Base-by-base conservation (phyloP, 2,888 invertebrate species). In the Perizoma affinitatum region DNA sequence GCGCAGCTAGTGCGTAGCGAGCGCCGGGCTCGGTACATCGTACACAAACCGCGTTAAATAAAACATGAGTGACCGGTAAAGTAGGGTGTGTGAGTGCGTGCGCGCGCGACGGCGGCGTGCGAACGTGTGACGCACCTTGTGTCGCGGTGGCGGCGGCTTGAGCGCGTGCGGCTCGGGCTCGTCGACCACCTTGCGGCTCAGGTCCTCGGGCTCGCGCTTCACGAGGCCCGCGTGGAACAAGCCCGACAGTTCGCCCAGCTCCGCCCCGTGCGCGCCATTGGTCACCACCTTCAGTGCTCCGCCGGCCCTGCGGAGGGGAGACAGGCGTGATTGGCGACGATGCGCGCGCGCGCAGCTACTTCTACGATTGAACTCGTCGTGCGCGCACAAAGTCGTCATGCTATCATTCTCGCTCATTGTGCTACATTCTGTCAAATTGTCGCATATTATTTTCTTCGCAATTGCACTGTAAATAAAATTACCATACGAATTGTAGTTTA, bases 151-250 rank as follows among this genome's bases (percentile, higher is more conserved):
- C 93, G 93, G 87, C 93, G 93, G 88, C 94, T 93, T 84, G 93
- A 93, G 84, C 94, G 94, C 88, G 92, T 93, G 91, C 89, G 89
- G 84, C 84, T 88, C 86, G 79, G 94, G 94, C 86, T 93, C 93
- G 84, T 93, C 93, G 85, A 93, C 93, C 87, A 94, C 90, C 92
- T 95, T 95, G 86, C 95, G 94, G 93, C 96, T 96, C 74, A 96
- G 93, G 87, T 96, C 96, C 92, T 96, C 96, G 78, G 96, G 96
- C 89, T 96, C 96, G 84, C 96, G 94, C 92, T 96, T 96, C 86
- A 96, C 95, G 83, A 94, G 94, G 82, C 94, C 94, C 84, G 94
- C 93, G 88, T 94, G 94, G 72, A 94, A 93, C 88, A 94, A 93
- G 73, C 92, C 92, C 84, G 91, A 92, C 83, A 91, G 93, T 82